A percentile compares a stretch with the other conserved stretches of the same genome.
phyloP scores from a whole-genome alignment of 2,797 vertebrate genomes.

The Pelodytes ibericus region DNA sequence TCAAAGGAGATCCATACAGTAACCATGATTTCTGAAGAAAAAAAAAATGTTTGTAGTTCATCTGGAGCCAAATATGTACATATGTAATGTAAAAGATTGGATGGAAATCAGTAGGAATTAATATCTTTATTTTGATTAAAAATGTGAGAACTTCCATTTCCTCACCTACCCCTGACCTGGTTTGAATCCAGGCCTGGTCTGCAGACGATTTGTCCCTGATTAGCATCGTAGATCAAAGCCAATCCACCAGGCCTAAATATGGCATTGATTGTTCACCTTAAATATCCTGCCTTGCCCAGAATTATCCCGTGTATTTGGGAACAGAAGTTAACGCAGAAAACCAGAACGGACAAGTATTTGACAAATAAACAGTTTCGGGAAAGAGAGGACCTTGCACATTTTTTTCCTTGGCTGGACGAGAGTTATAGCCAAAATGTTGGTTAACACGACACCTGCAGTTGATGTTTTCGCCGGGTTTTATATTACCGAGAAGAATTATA shows the following conservation, averaged over 20 bases:
- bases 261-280: conserved; percentile 56
- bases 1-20: conserved; percentile 48
- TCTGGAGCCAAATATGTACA: conserved; percentile 50
- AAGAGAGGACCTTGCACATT: conserved; percentile 19
- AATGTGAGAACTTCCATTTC: conserved; percentile 56
- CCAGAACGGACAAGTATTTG: conserved; percentile 20
- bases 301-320: conserved; percentile 24
- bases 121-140: conserved; percentile 57
- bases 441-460: background rate
- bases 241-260: conserved; percentile 45
- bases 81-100: conserved; percentile 45
- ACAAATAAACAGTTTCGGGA: conserved; percentile 13
- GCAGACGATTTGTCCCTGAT: conserved; percentile 54
- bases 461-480: background rate
- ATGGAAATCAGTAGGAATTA: conserved; percentile 54
- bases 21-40: conserved; percentile 42
- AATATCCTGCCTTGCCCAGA: conserved; percentile 47
- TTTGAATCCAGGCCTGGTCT: conserved; percentile 54
- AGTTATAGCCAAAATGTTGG: background rate
- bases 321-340: conserved; percentile 24
- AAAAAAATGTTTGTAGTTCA: conserved; percentile 51
- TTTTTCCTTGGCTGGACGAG: background rate
- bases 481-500: no score
- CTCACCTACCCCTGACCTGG: conserved; percentile 54
- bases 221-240: conserved; percentile 54